Conservation (phyloP, 1,140 invertebrate genomes). For the Bombus breviceps region DNA sequence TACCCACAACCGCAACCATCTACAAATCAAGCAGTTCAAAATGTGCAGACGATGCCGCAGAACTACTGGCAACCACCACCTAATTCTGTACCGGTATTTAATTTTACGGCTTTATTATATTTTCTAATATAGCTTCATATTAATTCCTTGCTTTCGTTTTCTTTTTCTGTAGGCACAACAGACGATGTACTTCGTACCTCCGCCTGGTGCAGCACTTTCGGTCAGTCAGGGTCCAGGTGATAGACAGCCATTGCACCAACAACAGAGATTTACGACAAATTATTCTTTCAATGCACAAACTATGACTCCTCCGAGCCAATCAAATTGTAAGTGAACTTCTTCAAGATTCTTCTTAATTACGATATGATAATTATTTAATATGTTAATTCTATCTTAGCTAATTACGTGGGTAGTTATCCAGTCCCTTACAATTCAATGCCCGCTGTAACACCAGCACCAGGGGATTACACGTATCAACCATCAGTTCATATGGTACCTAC, state of each 20-base stretch:
- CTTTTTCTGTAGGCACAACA: constrained; percentile 73
- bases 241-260: constrained; percentile 74
- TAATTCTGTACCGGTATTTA: constrained; percentile 75
- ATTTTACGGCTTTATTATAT: not conserved
- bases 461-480: constrained; percentile 77
- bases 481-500: constrained; percentile 77
- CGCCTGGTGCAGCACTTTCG: constrained; percentile 73
- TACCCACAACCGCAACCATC: constrained; percentile 74
- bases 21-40: constrained; percentile 69
- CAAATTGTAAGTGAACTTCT: constrained; percentile 67
- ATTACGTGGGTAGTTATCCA: constrained; percentile 78
- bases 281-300: constrained; percentile 79
- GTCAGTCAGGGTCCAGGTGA: constrained; percentile 76
- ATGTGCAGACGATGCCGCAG: constrained; percentile 71
- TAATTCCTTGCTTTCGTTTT: not conserved
- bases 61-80: constrained; percentile 79
- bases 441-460: constrained; percentile 71
- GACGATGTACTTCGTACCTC: constrained; percentile 80
- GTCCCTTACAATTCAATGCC: constrained; percentile 79
- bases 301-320: constrained; percentile 79
- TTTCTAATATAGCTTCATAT: not conserved
- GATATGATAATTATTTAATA: no score
- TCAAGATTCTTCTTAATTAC: not conserved
- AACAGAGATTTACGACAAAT: constrained; percentile 76
- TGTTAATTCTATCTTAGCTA: constrained; percentile 65